phyloP scores from a whole-genome alignment of 2,888 invertebrate genomes.

The Pedicia rivosa region DNA sequence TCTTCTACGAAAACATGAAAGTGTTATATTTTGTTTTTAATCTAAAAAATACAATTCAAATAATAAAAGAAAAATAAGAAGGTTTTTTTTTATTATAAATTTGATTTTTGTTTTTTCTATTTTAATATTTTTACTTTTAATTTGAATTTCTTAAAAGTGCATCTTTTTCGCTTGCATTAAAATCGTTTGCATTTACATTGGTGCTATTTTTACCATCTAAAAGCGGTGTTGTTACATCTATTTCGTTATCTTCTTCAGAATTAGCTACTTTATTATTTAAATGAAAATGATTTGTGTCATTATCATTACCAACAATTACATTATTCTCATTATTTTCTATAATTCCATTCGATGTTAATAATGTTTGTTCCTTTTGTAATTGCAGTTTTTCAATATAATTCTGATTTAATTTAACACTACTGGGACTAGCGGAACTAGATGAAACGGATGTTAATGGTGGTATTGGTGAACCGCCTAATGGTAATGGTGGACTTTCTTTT shows the following conservation, averaged over 20 bases:
- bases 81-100: no score
- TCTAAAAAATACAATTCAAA: no score
- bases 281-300: constrained; percentile 5
- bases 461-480: constrained; percentile 4
- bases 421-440: constrained; percentile 10
- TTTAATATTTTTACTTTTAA: constrained; percentile 16
- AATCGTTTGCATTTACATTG: constrained; percentile 12
- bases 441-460: neutral
- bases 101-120: no score
- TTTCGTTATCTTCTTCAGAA: constrained; percentile 7
- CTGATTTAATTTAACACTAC: constrained; percentile 11
- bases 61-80: no score
- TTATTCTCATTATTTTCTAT: constrained; percentile 1
- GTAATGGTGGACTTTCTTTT: constrained; percentile 19
- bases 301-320: neutral
- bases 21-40: no score
- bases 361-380: neutral
- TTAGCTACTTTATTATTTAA: constrained; percentile 1
- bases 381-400: constrained; percentile 7
- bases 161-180: constrained; percentile 13
- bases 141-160: constrained; percentile 11
- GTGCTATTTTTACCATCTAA: constrained; percentile 11
- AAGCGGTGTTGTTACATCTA: constrained; percentile 14
- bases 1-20: no score
- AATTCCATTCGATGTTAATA: constrained; percentile 1